phyloP scores from a whole-genome alignment of 2,113 vertebrate species.

The Melanerpes formicivorus region DNA sequence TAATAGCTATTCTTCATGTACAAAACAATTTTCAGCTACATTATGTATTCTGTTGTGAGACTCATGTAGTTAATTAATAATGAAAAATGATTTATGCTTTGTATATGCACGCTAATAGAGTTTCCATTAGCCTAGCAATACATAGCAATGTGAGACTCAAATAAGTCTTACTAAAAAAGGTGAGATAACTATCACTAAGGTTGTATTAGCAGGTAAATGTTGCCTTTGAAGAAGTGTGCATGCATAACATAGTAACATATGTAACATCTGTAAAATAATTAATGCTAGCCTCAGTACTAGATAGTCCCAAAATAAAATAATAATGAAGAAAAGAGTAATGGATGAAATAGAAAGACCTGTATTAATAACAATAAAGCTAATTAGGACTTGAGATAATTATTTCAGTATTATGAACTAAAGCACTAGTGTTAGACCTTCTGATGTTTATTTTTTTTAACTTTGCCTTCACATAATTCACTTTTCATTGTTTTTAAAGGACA shows the following conservation, averaged over 20 bases:
- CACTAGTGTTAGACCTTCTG: conserved; percentile 2
- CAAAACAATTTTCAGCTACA: background rate
- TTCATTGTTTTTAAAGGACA: background rate
- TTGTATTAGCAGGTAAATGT: background rate
- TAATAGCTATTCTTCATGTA: background rate
- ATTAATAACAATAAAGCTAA: conserved; percentile 40
- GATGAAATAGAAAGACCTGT: conserved; percentile 19
- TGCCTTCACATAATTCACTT: background rate
- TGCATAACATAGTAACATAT: background rate
- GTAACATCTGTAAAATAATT: background rate
- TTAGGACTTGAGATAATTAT: background rate
- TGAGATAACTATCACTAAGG: background rate
- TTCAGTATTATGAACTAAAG: background rate
- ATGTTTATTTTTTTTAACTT: background rate
- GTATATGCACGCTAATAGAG: background rate
- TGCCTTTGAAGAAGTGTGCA: background rate
- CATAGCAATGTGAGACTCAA: background rate
- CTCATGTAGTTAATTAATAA: background rate
- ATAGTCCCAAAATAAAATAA: no score
- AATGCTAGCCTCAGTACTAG: background rate
- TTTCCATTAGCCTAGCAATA: background rate
- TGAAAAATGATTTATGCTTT: background rate
- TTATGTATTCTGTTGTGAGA: background rate
- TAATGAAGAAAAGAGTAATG: background rate
- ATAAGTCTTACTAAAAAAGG: background rate